Conservation (phyloP, 2,797 vertebrate species). For the Tragelaphus oryx region DNA sequence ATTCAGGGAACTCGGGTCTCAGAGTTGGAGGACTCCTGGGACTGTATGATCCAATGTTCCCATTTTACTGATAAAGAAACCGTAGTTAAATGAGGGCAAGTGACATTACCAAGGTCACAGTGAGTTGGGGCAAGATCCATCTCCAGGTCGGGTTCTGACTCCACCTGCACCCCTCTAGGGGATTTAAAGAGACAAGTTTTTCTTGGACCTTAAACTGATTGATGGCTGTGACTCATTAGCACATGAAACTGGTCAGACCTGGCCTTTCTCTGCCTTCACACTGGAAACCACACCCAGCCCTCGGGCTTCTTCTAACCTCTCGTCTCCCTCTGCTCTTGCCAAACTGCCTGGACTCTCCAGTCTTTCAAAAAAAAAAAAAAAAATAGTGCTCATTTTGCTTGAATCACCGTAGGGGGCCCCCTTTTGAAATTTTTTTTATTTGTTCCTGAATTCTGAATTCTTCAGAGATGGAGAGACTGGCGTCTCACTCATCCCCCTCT, state of each 20-base stretch:
- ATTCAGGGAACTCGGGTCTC: neutral
- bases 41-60: neutral
- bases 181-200: constrained; percentile 34
- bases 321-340: neutral
- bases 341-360: neutral
- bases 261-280: neutral
- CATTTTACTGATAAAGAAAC: neutral
- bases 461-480: neutral
- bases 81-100: neutral
- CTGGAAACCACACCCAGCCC: neutral
- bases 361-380: neutral
- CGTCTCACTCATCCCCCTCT: neutral
- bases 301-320: neutral
- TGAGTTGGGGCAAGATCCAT: neutral
- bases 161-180: neutral
- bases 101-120: neutral
- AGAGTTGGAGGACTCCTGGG: neutral
- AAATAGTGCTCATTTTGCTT: neutral
- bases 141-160: neutral
- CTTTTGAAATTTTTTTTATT: neutral
- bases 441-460: neutral
- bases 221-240: constrained; percentile 26
- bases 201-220: neutral
- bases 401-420: neutral
- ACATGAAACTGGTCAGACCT: constrained; percentile 46